Base-by-base conservation (phyloP, 2,888 invertebrate genomes). In the Orthosia incerta region DNA sequence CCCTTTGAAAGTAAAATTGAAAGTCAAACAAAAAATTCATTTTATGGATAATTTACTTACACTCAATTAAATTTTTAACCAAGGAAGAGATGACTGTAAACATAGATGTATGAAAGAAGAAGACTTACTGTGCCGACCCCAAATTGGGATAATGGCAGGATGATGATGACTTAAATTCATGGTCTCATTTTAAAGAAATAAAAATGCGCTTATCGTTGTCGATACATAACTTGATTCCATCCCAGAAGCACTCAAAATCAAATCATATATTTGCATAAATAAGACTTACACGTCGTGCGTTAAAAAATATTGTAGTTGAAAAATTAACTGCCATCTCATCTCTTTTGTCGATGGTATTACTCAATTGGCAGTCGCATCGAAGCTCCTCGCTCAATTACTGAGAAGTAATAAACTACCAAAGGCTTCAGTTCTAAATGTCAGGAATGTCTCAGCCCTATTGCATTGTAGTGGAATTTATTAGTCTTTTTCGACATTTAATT, bases 341-440 rank as follows among this genome's bases (percentile, higher is more conserved):
- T 39, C 12, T 71, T 71, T 60, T 48, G 46, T 13, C 12, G 59
- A 46, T 7, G 15, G 66, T 74, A 7, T 39, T 39, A 71, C 62
- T 70, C 62, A 65, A 79, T 87, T 88, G 77, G 73, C 81, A 87
- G 86, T 83, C 86, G 63, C 39, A 66, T 61, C 66, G 75, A 69
- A 84, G 77, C 62, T 64, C 67, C 60, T 61, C 48, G 59, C 73
- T 77, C 83, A 84, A 88, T 86, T 88, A 86, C 84, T 71, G 56
- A 79, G 83, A 79, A 82, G 81, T 79, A 80, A 87, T 87, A 86
- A 88, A 86, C 77, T 80, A 81, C 74, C 77, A 84, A 73, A 79
- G 82, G 80, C 80, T 71, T 60, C 9, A 84, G 71, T 76, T 82
- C 79, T 84, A 83, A 87, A 85, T 85, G 81, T 80, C 79, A 85